Percentiles rank a stretch among this genome's conserved stretches.
Evolutionary conservation across 2,113 vertebrate species (phyloP).

Genomic region (Actenoides lindsayi): DNA sequence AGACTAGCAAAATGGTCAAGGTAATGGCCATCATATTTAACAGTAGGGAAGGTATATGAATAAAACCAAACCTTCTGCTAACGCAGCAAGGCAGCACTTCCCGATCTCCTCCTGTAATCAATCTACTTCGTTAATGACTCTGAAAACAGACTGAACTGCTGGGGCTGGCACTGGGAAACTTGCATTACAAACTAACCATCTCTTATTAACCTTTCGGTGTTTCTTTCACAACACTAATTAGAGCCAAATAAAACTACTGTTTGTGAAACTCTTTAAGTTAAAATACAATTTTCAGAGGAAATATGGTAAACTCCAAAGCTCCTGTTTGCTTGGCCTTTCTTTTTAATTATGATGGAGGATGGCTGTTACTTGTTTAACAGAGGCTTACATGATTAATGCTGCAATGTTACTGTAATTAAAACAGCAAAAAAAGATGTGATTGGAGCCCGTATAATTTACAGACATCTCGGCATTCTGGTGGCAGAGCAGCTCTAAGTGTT

Average conservation of each 20-base stretch:
- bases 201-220: slow-evolving; percentile 77
- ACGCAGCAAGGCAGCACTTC: slow-evolving; percentile 63
- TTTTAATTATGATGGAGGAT: slow-evolving; percentile 69
- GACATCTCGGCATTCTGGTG: slow-evolving; percentile 41
- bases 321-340: slow-evolving; percentile 56
- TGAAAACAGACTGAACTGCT: slow-evolving; percentile 71
- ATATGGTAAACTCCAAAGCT: slow-evolving; percentile 43
- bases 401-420: slow-evolving; percentile 68
- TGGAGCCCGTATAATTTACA: slow-evolving; percentile 56
- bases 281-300: slow-evolving; percentile 70
- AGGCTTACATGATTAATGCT: slow-evolving; percentile 67
- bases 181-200: slow-evolving; percentile 70
- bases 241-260: slow-evolving; percentile 63
- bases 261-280: slow-evolving; percentile 55
- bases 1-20: slow-evolving; percentile 36
- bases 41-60: slow-evolving; percentile 58
- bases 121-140: slow-evolving; percentile 74
- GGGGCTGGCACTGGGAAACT: slow-evolving; percentile 68
- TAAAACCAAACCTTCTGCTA: slow-evolving; percentile 70
- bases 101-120: slow-evolving; percentile 72
- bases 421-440: slow-evolving; percentile 57
- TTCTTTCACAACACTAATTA: slow-evolving; percentile 70
- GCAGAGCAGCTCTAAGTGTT: slow-evolving; percentile 38
- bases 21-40: slow-evolving; percentile 57
- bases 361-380: slow-evolving; percentile 60